phyloP scores from a whole-genome alignment of 2,888 invertebrate genomes.

The Yponomeuta cagnagella region DNA sequence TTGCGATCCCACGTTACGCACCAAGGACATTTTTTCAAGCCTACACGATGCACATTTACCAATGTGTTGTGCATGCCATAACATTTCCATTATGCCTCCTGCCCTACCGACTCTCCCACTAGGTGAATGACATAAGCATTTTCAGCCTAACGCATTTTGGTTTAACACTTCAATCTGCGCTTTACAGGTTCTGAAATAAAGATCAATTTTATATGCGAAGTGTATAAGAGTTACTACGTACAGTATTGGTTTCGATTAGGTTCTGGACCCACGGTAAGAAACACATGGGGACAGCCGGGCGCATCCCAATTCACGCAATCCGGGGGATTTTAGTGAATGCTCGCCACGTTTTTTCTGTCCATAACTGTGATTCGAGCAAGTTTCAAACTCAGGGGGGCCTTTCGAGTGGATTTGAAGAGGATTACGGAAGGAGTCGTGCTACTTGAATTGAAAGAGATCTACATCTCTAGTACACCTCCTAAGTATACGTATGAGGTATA shows the following conservation, averaged over 20 bases:
- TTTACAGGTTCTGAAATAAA: rapidly evolving
- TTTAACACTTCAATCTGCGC: slow-evolving; percentile 15
- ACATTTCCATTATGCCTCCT: slow-evolving; percentile 49
- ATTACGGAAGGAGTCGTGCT: too few relatives aligned
- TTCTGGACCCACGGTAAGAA: slow-evolving; percentile 64
- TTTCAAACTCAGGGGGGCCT: neutral
- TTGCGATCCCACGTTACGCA: too few relatives aligned
- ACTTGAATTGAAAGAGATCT: too few relatives aligned
- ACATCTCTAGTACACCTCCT: too few relatives aligned
- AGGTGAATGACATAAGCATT: slow-evolving; percentile 38
- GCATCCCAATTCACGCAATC: slow-evolving; percentile 46
- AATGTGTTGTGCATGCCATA: slow-evolving; percentile 64
- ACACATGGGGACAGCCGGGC: slow-evolving; percentile 54
- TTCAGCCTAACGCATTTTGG: slow-evolving; percentile 17
- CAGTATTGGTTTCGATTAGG: slow-evolving; percentile 17
- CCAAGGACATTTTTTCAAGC: slow-evolving; percentile 26
- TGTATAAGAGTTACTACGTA: slow-evolving; percentile 24
- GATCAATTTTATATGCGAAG: slow-evolving; percentile 19
- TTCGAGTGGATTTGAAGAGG: neutral
- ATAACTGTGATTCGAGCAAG: neutral
- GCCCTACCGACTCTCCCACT: slow-evolving; percentile 66
- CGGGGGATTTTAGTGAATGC: slow-evolving; percentile 44
- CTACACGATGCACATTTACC: slow-evolving; percentile 38
- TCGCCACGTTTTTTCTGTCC: slow-evolving; percentile 1
- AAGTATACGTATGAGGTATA: too few relatives aligned